Base-by-base conservation (phyloP, 1,140 invertebrate genomes). In the Homalodisca vitripennis region DNA sequence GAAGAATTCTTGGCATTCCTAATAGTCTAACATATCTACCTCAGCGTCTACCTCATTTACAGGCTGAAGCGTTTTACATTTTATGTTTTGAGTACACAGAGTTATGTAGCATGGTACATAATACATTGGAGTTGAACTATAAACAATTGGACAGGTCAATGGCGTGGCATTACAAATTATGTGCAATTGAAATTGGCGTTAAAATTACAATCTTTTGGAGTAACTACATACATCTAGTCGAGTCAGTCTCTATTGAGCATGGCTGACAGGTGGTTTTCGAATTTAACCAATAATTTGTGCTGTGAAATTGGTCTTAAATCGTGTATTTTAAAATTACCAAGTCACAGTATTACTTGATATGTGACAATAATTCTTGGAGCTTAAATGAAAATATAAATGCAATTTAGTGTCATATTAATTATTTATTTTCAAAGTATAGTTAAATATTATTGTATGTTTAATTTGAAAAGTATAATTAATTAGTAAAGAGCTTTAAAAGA, bases 161-260 rank as follows among this genome's bases (percentile, higher is more conserved):
- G 55, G 55, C 26, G 55, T 29, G 22, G n/a, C 2, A 60, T 60
- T 60, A 30, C 27, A 60, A 30, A 60, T 60, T 60, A 60, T 66
- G 63, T 66, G 63, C 63, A 66, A 66, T 66, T 66, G 24, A 64
- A 62, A 64, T 66, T 66, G 63, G 34, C 30, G 63, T 66, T 66
- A 66, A 66, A 64, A 66, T 31, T 66, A 66, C 63, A 66, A 66
- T 22, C 24, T 60, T 26, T 47, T 47, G 34, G 63, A 46, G 63
- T 27, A 66, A 66, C 63, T 66, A 66, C 63, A 66, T 20, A 41
- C 63, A 46, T 46, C 63, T 41, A 64, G 62, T 66, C 34, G 17
- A 1, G 41, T 47, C 24, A 27, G 63, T 66, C 27, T 66, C 17
- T 17, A 47, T 47, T 2, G 13, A 2, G 26, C 22, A 26, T 27